A percentile compares a stretch with the other conserved stretches of the same genome.
phyloP scores from a whole-genome alignment of 2,113 vertebrate species.

The Potamarius usumacintae region DNA sequence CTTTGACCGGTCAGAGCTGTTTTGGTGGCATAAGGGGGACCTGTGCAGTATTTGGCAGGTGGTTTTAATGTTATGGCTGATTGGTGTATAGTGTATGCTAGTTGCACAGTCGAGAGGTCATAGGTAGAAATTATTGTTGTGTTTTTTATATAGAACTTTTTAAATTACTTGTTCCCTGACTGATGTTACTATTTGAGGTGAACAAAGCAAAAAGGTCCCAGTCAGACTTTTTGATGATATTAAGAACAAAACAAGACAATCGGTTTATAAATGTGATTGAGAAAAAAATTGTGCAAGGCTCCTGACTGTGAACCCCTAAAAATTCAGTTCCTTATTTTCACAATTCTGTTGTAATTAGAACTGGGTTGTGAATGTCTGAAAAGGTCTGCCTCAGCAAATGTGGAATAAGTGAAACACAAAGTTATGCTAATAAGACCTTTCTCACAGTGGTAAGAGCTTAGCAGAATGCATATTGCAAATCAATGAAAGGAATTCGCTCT shows the following conservation, averaged over 20 bases:
- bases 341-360: neutral
- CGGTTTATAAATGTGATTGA: neutral
- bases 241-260: neutral
- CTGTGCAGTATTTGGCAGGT: no score
- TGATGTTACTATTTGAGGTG: neutral
- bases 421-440: conserved; percentile 40
- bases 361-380: neutral
- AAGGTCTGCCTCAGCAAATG: conserved; percentile 35
- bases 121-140: neutral
- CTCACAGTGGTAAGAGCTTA: neutral
- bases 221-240: neutral
- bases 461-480: conserved; percentile 5
- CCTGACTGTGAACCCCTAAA: neutral
- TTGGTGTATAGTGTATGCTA: neutral
- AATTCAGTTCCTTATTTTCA: neutral
- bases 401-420: conserved; percentile 29
- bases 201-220: neutral
- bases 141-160: neutral
- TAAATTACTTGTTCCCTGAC: neutral
- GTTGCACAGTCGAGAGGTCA: neutral
- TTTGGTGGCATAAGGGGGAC: no score
- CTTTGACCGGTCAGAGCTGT: no score
- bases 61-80: no score
- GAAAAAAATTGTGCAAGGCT: neutral
- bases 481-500: neutral